Base-by-base conservation (phyloP, 2,888 invertebrate genomes). In the Isoperla grammatica region DNA sequence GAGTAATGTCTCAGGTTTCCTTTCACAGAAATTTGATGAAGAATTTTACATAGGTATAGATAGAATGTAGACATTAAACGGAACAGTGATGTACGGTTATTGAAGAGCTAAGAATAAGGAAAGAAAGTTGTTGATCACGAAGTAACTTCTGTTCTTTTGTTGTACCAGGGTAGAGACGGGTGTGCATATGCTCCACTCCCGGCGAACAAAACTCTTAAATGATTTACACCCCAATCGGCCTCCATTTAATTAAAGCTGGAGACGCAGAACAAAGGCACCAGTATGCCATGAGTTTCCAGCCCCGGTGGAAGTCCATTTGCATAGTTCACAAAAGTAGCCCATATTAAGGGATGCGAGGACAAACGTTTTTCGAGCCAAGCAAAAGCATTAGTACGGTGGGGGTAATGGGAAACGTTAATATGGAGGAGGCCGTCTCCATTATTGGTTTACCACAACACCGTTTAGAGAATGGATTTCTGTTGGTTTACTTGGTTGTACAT, bases 211-310 rank as follows among this genome's bases (percentile, higher is more conserved):
- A 59, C 55, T 56, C 60, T 56, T 60, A 60, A 60, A 60, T 60
- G 60, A 60, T 60, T 60, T 60, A 60, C 60, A 56, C 60, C 60
- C 60, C 60, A 60, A 60, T 60, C 60, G 60, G 60, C 50, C 55
- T 50, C 37, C 60, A 60, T 60, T 60, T 60, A 60, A 60, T 60
- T 60, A 60, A 60, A 50, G 60, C 53, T 20, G 53, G 49, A 55
- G 60, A 42, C 19, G 56, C 42, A 11, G 60, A 56, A 60, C 60
- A 60, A 60, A 60, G 56, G 60, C 56, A 42, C 55, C 53, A 45
- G 45, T 42, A 15, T 42, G 42, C n/a, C n/a, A n/a, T n/a, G n/a
- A n/a, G n/a, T 29, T 29, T 29, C 29, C 29, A 29, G 29, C 29
- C 8, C 8, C 29, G 42, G 19, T 9, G 48, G 39, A 29, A 59